Evolutionary conservation across 2,113 vertebrate genomes (phyloP).

Genomic region (Raphicerus campestris): DNA sequence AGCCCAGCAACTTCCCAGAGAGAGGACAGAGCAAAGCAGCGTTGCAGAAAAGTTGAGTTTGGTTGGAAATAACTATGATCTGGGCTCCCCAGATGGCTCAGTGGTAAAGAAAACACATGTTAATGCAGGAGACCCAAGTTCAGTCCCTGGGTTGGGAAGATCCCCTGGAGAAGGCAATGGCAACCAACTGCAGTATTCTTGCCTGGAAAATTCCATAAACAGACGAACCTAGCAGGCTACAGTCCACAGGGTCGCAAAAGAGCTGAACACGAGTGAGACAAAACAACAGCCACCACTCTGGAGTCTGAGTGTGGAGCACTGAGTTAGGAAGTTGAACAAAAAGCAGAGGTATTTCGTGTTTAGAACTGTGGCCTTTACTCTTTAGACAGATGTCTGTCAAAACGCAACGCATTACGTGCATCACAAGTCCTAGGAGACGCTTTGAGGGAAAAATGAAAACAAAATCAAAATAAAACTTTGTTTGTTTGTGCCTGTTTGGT

Average conservation of each 20-base stretch:
- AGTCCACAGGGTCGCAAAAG: neutral
- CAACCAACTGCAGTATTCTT: neutral
- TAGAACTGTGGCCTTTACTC: neutral
- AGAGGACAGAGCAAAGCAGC: neutral
- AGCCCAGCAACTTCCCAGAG: neutral
- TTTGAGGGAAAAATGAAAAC: neutral
- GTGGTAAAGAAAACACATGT: neutral
- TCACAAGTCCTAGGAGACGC: neutral
- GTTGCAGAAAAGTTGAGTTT: neutral
- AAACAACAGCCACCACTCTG: neutral
- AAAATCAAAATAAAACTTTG: neutral
- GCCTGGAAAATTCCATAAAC: neutral
- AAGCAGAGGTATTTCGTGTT: neutral
- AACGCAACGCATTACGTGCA: neutral
- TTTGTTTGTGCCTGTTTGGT: neutral
- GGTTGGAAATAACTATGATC: neutral
- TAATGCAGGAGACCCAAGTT: neutral
- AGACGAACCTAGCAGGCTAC: neutral
- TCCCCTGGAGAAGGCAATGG: neutral
- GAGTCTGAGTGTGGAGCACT: neutral
- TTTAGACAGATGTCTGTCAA: neutral
- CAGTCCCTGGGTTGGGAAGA: neutral
- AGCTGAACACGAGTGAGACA: neutral
- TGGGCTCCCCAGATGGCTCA: neutral
- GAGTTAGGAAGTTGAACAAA: neutral